Conservation (phyloP, 2,113 vertebrate species). For the Plecturocebus donacophilus region DNA sequence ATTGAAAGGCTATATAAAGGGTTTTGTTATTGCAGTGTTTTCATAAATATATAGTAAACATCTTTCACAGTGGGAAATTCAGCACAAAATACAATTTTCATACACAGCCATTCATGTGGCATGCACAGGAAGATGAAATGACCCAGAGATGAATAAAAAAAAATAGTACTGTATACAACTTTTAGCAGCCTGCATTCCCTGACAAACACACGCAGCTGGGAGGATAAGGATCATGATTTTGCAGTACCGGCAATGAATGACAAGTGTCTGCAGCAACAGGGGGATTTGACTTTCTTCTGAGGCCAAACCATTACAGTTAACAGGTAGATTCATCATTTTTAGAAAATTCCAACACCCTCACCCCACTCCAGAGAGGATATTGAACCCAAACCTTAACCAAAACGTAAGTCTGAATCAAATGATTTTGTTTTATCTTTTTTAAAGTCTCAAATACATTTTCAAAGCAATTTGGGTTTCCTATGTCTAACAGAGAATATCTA, state of each 20-base stretch:
- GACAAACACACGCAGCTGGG: neutral
- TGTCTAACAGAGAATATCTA: neutral
- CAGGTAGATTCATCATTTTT: neutral
- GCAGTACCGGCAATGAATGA: neutral
- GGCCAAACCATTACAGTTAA: neutral
- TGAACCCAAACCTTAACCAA: neutral
- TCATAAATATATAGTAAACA: constrained; percentile 70
- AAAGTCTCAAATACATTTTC: neutral
- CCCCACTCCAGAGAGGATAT: too few relatives aligned
- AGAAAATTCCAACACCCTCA: neutral
- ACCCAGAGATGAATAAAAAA: constrained; percentile 68
- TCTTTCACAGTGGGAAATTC: constrained; percentile 59
- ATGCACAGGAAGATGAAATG: constrained; percentile 46
- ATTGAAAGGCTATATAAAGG: constrained; percentile 75
- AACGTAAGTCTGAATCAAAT: neutral
- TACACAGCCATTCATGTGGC: constrained; percentile 55
- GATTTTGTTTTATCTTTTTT: neutral
- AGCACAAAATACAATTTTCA: constrained; percentile 53
- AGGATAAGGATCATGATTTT: constrained; percentile 45
- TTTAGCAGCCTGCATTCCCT: constrained; percentile 12
- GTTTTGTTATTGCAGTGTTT: constrained; percentile 77
- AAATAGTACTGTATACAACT: constrained; percentile 68
- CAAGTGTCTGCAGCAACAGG: neutral
- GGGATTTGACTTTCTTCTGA: neutral
- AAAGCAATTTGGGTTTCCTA: neutral